Evolutionary conservation across 2,113 vertebrate genomes (phyloP).

Genomic region (Ammodytes marinus): DNA sequence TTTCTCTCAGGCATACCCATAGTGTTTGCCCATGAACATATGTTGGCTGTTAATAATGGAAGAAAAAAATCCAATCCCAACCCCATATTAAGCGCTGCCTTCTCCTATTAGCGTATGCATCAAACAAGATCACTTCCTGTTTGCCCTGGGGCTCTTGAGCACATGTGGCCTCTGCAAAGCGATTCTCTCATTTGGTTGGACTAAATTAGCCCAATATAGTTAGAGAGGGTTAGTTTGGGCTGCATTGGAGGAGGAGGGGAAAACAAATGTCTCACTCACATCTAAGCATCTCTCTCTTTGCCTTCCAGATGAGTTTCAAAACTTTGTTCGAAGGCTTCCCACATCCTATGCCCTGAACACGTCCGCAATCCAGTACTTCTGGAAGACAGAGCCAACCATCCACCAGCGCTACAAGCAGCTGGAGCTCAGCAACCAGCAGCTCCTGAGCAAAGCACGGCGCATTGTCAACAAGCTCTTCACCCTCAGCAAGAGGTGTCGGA

Average conservation of each 20-base stretch:
- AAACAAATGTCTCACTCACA: neutral
- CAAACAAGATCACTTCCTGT: constrained; percentile 56
- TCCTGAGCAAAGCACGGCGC: constrained; percentile 82
- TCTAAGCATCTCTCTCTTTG: constrained; percentile 13
- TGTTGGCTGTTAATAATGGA: constrained; percentile 47
- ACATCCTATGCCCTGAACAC: constrained; percentile 85
- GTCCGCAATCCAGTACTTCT: constrained; percentile 86
- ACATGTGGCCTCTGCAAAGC: constrained; percentile 22
- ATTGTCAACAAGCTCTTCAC: constrained; percentile 86
- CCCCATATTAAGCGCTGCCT: constrained; percentile 51
- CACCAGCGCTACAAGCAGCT: constrained; percentile 86
- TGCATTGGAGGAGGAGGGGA: neutral
- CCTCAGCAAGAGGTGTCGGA: constrained; percentile 87
- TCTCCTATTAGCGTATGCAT: constrained; percentile 51
- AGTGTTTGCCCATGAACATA: constrained; percentile 35
- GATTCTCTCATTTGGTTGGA: constrained; percentile 36
- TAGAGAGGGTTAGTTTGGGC: neutral
- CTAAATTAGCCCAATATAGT: constrained; percentile 46
- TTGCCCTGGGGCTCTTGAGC: constrained; percentile 35
- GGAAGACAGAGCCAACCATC: constrained; percentile 82
- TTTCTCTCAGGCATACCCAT: constrained; percentile 17
- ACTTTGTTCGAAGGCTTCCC: constrained; percentile 86
- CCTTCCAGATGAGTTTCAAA: constrained; percentile 87
- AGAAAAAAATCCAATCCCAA: neutral
- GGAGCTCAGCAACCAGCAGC: constrained; percentile 81